Evolutionary conservation across 2,797 vertebrate genomes (phyloP).

Genomic region (Sardinella longiceps): DNA sequence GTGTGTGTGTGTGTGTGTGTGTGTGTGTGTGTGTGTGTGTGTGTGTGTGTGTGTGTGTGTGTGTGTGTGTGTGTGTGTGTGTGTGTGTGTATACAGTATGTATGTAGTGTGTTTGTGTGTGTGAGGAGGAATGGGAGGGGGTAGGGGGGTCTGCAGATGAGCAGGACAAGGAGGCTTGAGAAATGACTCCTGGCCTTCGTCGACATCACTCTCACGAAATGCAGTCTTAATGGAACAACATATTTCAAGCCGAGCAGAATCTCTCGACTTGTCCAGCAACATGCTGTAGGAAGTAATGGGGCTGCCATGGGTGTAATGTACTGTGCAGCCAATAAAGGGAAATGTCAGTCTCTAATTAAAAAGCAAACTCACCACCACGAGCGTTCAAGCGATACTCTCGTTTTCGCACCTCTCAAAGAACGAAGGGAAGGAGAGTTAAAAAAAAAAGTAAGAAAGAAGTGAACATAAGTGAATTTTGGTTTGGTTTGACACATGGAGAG

Average conservation of each 20-base stretch:
- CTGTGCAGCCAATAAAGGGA: slow-evolving; percentile 58
- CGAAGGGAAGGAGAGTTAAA: not conserved
- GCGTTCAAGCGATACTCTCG: slow-evolving; percentile 15
- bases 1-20: no score
- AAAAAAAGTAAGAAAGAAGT: not conserved
- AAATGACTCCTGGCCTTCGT: slow-evolving; percentile 38
- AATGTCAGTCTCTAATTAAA: slow-evolving; percentile 61
- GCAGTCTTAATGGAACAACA: slow-evolving; percentile 48
- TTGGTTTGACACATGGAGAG: not conserved
- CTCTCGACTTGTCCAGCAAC: slow-evolving; percentile 36
- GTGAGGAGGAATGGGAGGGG: no score
- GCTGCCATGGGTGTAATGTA: slow-evolving; percentile 53
- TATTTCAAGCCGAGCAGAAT: slow-evolving; percentile 46
- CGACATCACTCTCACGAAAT: slow-evolving; percentile 48
- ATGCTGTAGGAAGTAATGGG: slow-evolving; percentile 46
- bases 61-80: no score
- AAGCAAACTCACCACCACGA: slow-evolving; percentile 46
- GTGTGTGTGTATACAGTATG: no score
- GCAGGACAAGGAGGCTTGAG: slow-evolving; percentile 41
- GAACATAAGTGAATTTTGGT: not conserved
- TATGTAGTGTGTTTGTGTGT: no score
- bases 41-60: no score
- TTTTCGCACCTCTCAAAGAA: not conserved
- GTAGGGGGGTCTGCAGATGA: not conserved
- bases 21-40: no score